Conservation (phyloP, 2,888 invertebrate genomes). For the Ypsolopha scabrella region DNA sequence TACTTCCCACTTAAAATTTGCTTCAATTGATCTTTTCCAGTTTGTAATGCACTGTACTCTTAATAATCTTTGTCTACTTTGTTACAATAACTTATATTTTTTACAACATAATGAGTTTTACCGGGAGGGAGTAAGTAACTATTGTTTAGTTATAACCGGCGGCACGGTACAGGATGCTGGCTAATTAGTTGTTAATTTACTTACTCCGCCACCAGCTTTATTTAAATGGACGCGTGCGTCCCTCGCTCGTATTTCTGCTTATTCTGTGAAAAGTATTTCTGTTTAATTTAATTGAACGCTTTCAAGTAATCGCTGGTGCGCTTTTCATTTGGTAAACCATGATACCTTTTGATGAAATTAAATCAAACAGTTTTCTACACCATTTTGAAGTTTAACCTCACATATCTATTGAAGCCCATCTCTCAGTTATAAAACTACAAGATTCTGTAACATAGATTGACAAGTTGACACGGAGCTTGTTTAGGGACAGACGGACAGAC, state of each 20-base stretch:
- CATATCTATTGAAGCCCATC: no score
- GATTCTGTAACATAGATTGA: slow-evolving; percentile 25
- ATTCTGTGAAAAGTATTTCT: not conserved
- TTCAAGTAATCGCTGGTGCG: no score
- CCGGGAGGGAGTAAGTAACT: slow-evolving; percentile 35
- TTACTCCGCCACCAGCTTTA: slow-evolving; percentile 19
- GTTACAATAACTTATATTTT: no score
- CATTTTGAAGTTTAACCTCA: no score
- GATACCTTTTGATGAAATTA: no score
- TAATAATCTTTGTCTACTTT: no score
- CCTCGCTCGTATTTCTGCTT: not conserved
- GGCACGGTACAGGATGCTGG: slow-evolving; percentile 66
- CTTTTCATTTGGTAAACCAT: no score
- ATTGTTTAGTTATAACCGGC: slow-evolving; percentile 64
- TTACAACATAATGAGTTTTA: no score
- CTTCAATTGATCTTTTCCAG: no score
- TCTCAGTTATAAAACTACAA: not conserved
- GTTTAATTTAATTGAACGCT: not conserved
- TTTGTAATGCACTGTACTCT: no score
- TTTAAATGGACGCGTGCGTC: not conserved
- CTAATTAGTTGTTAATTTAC: slow-evolving; percentile 60
- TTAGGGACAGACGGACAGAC: not conserved
- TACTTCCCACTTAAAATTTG: no score
- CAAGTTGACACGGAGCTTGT: slow-evolving; percentile 14
- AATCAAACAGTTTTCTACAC: no score